Percentiles rank a stretch among this genome's conserved stretches.
phyloP scores from a whole-genome alignment of 2,113 vertebrate genomes.

The Marcusenius ussheri region DNA sequence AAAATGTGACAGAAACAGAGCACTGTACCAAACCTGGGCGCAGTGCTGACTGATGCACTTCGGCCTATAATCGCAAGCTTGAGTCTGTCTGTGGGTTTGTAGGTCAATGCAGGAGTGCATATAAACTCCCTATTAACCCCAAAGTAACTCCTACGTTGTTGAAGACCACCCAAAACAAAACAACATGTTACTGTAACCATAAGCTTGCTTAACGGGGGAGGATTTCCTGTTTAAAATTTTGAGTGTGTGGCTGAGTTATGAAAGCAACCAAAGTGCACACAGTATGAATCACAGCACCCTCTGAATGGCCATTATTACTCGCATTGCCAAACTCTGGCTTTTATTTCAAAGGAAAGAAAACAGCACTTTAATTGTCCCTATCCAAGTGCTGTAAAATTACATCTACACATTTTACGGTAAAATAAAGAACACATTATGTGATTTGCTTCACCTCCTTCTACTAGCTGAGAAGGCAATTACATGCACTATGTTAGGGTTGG shows the following conservation, averaged over 20 bases:
- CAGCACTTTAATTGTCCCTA: constrained; percentile 64
- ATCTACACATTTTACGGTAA: constrained; percentile 58
- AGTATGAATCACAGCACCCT: constrained; percentile 27
- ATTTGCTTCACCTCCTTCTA: constrained; percentile 38
- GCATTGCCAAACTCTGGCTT: constrained; percentile 56
- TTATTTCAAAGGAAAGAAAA: constrained; percentile 62
- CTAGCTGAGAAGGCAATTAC: constrained; percentile 38
- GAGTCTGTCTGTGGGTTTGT: background rate
- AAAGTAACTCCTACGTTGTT: background rate
- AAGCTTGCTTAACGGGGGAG: background rate
- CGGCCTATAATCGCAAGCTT: background rate
- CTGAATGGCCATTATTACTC: constrained; percentile 47
- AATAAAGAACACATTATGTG: constrained; percentile 46
- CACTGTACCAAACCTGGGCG: background rate
- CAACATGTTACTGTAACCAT: background rate
- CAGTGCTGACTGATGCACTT: background rate
- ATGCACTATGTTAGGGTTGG: constrained; percentile 35
- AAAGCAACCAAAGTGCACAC: background rate
- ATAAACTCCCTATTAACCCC: background rate
- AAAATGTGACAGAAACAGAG: background rate
- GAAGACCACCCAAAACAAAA: background rate
- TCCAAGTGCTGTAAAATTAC: constrained; percentile 67
- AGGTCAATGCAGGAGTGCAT: background rate
- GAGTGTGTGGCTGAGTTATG: constrained; percentile 16
- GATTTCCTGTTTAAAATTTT: background rate